A percentile compares a stretch with the other conserved stretches of the same genome.
Evolutionary conservation across 2,113 vertebrate species (phyloP).

Genomic region (chimpanzee (Pan troglodytes)): NHGRI_mPanTro3-v2.1_pri NC_072402.2:71367501-71368000

Average conservation of each 20-base stretch:
- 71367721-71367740: background rate
- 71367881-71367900: background rate
- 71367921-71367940: background rate
- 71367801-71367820: background rate
- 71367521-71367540: background rate
- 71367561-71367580: background rate
- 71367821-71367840: background rate
- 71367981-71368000: background rate
- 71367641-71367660: background rate
- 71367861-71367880: background rate
- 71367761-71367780: background rate
- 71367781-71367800: background rate
- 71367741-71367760: background rate
- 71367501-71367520: background rate
- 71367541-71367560: conserved; percentile 2
- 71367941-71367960: background rate
- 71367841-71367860: background rate
- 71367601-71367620: background rate
- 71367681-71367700: conserved; percentile 16
- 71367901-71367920: background rate
- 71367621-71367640: background rate
- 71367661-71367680: background rate
- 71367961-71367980: background rate
- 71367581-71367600: background rate
- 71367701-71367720: conserved; percentile 29